Evolutionary conservation across 1,140 invertebrate genomes (phyloP).

Genomic region (Portunus trituberculatus): DNA sequence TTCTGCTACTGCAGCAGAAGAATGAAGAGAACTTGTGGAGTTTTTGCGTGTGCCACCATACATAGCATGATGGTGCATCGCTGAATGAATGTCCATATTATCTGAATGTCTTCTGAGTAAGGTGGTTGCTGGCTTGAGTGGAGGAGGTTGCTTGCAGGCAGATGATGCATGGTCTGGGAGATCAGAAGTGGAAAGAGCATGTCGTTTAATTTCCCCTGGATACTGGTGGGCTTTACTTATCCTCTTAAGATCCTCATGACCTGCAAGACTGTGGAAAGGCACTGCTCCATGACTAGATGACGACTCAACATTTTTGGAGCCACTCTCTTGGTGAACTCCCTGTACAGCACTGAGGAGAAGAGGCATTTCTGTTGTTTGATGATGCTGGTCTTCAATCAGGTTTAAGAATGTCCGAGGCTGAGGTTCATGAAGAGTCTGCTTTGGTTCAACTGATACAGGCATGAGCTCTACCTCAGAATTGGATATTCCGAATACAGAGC

Average conservation of each 20-base stretch:
- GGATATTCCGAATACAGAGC: conserved; percentile 55
- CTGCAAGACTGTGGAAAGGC: not conserved
- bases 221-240: conserved; percentile 4
- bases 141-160: conserved; percentile 59
- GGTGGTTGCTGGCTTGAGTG: conserved; percentile 59
- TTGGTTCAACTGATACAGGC: conserved; percentile 57
- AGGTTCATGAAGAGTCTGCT: conserved; percentile 42
- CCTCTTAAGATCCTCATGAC: conserved; percentile 50
- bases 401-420: conserved; percentile 45
- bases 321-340: not conserved
- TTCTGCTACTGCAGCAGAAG: conserved; percentile 30
- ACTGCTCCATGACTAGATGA: conserved; percentile 4
- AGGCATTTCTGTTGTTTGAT: conserved; percentile 36
- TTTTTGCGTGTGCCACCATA: conserved; percentile 50
- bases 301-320: conserved; percentile 36
- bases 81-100: conserved; percentile 25
- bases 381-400: conserved; percentile 43
- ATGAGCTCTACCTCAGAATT: conserved; percentile 69
- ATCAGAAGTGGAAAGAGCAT: conserved; percentile 57
- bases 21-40: conserved; percentile 27
- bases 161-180: conserved; percentile 59
- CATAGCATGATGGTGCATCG: conserved; percentile 41
- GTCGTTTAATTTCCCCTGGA: conserved; percentile 50
- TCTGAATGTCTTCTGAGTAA: conserved; percentile 68
- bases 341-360: conserved; percentile 51